Evolutionary conservation across 2,888 invertebrate species (phyloP), one percentile per base, ranked within the genome.

Genomic region (Tanypteryx hageni): DNA sequence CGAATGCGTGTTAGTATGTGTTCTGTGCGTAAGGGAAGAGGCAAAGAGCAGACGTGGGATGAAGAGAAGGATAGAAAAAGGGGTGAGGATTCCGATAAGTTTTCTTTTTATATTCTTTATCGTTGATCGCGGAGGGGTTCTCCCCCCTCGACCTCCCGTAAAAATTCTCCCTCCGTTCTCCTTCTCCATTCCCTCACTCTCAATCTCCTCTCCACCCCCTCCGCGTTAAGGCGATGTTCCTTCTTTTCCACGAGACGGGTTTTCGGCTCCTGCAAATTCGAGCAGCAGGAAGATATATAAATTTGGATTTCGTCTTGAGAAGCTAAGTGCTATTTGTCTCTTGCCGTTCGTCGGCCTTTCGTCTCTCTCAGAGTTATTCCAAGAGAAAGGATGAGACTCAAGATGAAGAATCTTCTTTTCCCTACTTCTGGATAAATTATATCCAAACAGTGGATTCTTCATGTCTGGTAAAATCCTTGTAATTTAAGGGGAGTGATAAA

Each of bases 271-370:
- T n/a, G 18, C 44, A 57, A 0, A 83, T 83, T 83, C 83, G 83
- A 10, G 83, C n/a, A 18, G 57, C 56, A n/a, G 57, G n/a, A 18
- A n/a, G 83, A 57, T 44, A 44, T 83, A 83, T 57, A 56, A 56
- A 56, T 83, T 83, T 83, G 56, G 56, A 83, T 83, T 83, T 57
- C 83, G 57, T 56, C n/a, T 18, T 14, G 56, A 57, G n/a, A 83
- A 57, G 57, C 10, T 83, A 57, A 57, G 56, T n/a, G n/a, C 18
- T 83, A 57, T 83, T 83, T 83, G 44, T 83, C 83, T 83, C 56
- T 83, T 56, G 56, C 57, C 18, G 10, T 57, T 57, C 16, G 82
- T 10, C 82, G 31, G 11, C 31, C 44, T 31, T 11, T n/a, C 57
- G 56, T 56, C 83, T 27, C 11, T 44, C 44, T 83, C n/a, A n/a